Evolutionary conservation across 2,113 vertebrate genomes (phyloP).

Genomic region (Phalacrocorax pelagicus): DNA sequence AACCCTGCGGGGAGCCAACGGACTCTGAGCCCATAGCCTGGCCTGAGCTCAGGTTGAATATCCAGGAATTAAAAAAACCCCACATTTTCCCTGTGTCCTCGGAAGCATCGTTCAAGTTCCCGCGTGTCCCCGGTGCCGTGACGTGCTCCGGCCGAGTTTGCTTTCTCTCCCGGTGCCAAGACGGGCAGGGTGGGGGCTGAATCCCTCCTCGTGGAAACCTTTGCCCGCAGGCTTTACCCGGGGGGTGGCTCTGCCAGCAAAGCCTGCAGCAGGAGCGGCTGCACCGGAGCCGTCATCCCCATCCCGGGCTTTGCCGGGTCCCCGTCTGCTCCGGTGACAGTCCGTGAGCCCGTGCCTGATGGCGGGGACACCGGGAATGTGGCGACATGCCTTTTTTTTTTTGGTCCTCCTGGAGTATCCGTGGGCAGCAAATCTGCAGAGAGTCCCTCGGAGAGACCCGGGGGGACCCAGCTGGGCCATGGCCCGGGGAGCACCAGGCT

Average conservation of each 20-base stretch:
- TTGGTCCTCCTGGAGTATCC: no score
- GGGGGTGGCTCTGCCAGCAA: neutral
- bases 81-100: neutral
- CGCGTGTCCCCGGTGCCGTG: accelerated
- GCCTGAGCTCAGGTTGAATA: neutral
- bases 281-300: neutral
- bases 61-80: no score
- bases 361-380: accelerated
- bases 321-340: neutral
- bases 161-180: neutral
- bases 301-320: neutral
- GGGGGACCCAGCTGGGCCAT: neutral
- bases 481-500: neutral
- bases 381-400: neutral
- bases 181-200: neutral
- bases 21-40: accelerated
- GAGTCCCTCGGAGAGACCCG: neutral
- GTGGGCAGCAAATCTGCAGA: neutral
- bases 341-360: accelerated
- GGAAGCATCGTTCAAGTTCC: no score
- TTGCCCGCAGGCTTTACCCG: neutral
- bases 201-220: neutral
- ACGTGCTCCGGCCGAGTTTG: neutral
- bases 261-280: neutral
- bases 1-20: neutral